Evolutionary conservation across 2,797 vertebrate species (phyloP), one percentile per base, ranked within the genome.

Genomic region (Betta splendens): DNA sequence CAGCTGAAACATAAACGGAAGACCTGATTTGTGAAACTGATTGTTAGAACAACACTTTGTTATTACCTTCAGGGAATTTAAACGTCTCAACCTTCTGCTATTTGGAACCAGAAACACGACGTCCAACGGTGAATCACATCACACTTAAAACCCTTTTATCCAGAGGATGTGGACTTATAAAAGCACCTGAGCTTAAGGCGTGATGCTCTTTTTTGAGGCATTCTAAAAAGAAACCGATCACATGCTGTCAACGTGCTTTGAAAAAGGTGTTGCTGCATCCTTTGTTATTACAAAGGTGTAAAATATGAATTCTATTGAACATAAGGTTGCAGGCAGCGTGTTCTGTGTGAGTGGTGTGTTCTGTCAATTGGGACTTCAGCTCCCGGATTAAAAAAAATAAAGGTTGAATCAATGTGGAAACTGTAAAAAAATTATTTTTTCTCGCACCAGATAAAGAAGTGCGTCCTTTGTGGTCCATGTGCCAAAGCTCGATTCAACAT

Each of bases 121-220:
- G 51, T 5, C 15, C 39, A 50, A 48, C 21, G 33, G 51, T 69
- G 52, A 76, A 36, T 66, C 22, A 55, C 2, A 0, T 9, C 18
- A 51, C 32, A 56, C 22, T 72, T 66, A 53, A 48, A 80, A 75
- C 49, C 32, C 20, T 55, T 32, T 75, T 44, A 63, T 43, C 2
- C 2, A 11, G 5, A 3, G 2, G 26, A 3, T 35, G 9, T 29
- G 15, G 38, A 54, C 38, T 64, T 17, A 48, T 23, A 13, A 7
- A 36, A 39, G 29, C 16, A 43, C 5, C 22, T 18, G 5, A 48
- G 20, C 72, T 51, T 17, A 36, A 7, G 1, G 4, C 10, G 26
- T 6, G 5, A 47, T 22, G 18, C 21, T 55, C 2, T 25, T 35
- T 59, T 51, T 26, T 20, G 25, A 39, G 20, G 48, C 9, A 12